Percentiles rank a stretch among this genome's conserved stretches.
These are phyloP conservation scores for Spilogale gracilis DNA, from an alignment of 2,113 vertebrate genomes.

Conservation along the genomic window DNA sequence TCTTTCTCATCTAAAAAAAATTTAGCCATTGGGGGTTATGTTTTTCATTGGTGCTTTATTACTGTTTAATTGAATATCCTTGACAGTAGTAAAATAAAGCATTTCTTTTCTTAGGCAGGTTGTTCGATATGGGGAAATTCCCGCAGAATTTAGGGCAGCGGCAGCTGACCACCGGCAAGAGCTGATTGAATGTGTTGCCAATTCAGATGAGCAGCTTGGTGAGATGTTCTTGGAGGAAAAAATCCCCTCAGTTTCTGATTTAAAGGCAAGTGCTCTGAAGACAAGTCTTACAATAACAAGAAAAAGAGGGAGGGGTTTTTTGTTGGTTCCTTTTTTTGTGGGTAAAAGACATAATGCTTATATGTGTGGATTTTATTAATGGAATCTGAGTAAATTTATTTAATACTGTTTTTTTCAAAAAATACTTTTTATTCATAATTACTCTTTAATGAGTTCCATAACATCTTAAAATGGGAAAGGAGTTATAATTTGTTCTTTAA, in stretches of 20 bases:
- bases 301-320: no score
- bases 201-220: constrained; percentile 94
- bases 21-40: not conserved
- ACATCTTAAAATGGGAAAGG: constrained; percentile 27
- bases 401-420: constrained; percentile 12
- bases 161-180: constrained; percentile 93
- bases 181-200: constrained; percentile 95
- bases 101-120: constrained; percentile 86
- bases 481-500: not conserved
- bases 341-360: not conserved
- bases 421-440: not conserved
- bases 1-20: constrained; percentile 1
- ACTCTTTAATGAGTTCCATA: not conserved
- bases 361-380: constrained; percentile 36
- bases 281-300: not conserved
- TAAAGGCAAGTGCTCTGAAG: constrained; percentile 90
- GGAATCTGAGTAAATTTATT: not conserved
- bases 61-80: not conserved
- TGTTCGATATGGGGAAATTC: constrained; percentile 93
- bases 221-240: constrained; percentile 97
- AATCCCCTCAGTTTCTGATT: constrained; percentile 90
- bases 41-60: not conserved
- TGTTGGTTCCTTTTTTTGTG: not conserved
- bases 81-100: not conserved
- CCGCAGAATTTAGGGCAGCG: constrained; percentile 90